Conservation (phyloP, 2,113 vertebrate genomes). For the Oceanodroma tethys region DNA sequence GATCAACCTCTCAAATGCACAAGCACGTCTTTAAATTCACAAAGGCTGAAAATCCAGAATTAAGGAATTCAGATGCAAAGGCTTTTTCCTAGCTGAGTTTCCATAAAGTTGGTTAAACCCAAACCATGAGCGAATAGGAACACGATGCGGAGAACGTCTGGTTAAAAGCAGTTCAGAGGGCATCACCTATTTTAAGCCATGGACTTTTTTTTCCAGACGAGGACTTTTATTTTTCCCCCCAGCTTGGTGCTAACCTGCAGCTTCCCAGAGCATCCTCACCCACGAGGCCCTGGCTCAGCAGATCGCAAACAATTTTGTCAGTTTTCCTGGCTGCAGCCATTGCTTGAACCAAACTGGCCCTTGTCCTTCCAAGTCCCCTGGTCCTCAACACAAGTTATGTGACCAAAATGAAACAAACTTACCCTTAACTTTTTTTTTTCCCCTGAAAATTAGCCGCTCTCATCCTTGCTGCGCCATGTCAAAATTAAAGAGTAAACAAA, state of each 20-base stretch:
- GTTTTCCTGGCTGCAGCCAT: conserved; percentile 54
- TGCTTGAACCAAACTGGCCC: conserved; percentile 46
- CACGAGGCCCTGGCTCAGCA: conserved; percentile 48
- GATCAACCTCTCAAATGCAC: not conserved
- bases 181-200: conserved; percentile 25
- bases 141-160: not conserved
- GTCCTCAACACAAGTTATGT: not conserved
- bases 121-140: not conserved
- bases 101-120: conserved; percentile 15
- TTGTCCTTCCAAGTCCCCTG: conserved; percentile 11
- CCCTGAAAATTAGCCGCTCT: conserved; percentile 70
- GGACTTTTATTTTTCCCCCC: not conserved
- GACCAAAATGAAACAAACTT: conserved; percentile 74
- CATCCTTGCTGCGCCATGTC: conserved; percentile 82
- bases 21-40: not conserved
- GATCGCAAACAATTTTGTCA: conserved; percentile 66
- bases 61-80: not conserved
- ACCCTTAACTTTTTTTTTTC: conserved; percentile 74
- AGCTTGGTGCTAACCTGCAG: not conserved
- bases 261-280: conserved; percentile 57
- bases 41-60: not conserved
- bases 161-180: conserved; percentile 49
- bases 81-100: not conserved
- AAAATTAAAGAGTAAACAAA: conserved; percentile 93
- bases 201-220: not conserved